A percentile compares a stretch with the other conserved stretches of the same genome.
phyloP scores from a whole-genome alignment of 2,113 vertebrate species.

The Gavialis gangeticus region DNA sequence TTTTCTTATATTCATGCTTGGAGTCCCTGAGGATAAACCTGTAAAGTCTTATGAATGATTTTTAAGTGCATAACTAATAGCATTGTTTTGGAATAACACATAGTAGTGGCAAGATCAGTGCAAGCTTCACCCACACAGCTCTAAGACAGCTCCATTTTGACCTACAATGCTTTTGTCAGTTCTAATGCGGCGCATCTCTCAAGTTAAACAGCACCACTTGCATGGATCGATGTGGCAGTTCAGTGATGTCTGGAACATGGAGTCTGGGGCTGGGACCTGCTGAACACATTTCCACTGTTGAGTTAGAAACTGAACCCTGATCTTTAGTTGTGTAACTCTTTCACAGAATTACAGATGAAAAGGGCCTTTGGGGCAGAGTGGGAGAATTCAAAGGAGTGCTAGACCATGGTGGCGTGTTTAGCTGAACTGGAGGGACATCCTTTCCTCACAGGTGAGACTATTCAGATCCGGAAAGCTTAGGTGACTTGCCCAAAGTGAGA shows the following conservation, averaged over 20 bases:
- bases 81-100: neutral
- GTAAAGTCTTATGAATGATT: conserved; percentile 5
- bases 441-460: neutral
- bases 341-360: neutral
- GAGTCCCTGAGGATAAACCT: conserved; percentile 44
- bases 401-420: too few relatives aligned
- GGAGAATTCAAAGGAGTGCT: too few relatives aligned
- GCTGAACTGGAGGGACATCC: neutral
- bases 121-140: neutral
- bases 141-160: neutral
- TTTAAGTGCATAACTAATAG: conserved; percentile 34
- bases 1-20: conserved; percentile 41
- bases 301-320: neutral
- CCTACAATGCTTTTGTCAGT: neutral
- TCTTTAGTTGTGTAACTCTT: neutral
- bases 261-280: neutral
- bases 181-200: neutral
- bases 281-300: neutral
- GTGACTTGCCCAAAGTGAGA: neutral
- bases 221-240: too few relatives aligned
- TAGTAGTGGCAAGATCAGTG: neutral
- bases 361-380: too few relatives aligned
- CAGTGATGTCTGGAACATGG: too few relatives aligned
- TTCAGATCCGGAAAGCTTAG: neutral
- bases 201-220: neutral